Evolutionary conservation across 2,113 vertebrate species (phyloP).

Genomic region (Murina feae): DNA sequence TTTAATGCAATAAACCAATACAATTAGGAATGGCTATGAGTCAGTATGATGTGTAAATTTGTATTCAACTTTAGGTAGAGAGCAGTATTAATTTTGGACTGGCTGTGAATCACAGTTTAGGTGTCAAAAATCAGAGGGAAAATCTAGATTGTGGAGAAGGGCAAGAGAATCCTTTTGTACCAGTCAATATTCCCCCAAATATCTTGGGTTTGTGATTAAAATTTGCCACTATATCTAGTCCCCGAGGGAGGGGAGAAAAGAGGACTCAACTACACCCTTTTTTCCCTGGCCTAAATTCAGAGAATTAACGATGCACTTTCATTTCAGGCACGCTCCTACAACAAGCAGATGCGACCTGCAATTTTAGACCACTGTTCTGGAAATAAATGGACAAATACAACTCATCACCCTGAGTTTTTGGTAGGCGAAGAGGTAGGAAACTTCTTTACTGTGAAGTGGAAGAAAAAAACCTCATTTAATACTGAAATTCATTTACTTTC

Average conservation of each 20-base stretch:
- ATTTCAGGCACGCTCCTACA: conserved; percentile 91
- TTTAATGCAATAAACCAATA: background rate
- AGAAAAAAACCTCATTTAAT: background rate
- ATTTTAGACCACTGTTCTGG: conserved; percentile 93
- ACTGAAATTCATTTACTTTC: background rate
- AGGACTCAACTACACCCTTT: background rate
- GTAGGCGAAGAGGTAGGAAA: conserved; percentile 94
- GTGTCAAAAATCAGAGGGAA: background rate
- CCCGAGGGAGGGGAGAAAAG: background rate
- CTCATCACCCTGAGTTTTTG: conserved; percentile 90
- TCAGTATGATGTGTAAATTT: background rate
- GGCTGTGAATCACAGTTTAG: background rate
- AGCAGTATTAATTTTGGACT: background rate
- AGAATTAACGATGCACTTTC: background rate
- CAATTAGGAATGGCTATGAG: background rate
- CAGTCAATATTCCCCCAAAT: background rate
- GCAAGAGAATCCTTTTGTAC: background rate
- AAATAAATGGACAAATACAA: conserved; percentile 94
- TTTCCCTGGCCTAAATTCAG: background rate
- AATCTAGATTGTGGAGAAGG: background rate
- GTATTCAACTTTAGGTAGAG: background rate
- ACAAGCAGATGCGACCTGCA: conserved; percentile 94
- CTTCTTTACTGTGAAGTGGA: background rate
- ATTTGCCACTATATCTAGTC: background rate
- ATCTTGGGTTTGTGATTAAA: background rate